Conservation (phyloP, 1,140 invertebrate genomes). For the Macrostomum lignano region DNA sequence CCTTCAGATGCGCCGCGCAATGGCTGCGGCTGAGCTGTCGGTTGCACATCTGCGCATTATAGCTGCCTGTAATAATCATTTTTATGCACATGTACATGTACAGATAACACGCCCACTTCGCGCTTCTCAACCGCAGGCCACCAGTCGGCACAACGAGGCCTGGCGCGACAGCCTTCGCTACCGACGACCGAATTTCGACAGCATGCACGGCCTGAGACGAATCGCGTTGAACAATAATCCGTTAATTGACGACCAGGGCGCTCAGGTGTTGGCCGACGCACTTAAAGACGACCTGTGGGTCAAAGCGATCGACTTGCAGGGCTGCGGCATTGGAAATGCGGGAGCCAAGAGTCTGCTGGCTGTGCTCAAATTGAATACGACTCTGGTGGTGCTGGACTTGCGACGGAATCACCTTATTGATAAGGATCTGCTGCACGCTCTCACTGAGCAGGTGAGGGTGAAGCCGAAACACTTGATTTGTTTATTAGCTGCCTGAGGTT, state of each 20-base stretch:
- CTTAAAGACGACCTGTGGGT: slow-evolving; percentile 35
- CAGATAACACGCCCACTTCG: no score
- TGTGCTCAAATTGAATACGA: slow-evolving; percentile 35
- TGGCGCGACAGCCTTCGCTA: slow-evolving; percentile 49
- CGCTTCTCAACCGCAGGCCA: slow-evolving; percentile 31
- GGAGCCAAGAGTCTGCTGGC: slow-evolving; percentile 34
- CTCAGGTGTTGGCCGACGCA: slow-evolving; percentile 31
- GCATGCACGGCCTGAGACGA: slow-evolving; percentile 42
- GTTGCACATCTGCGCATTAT: no score
- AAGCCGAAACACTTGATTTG: no score
- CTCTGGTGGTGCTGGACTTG: slow-evolving; percentile 37
- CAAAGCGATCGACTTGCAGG: slow-evolving; percentile 40
- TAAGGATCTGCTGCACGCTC: not conserved
- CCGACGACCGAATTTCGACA: slow-evolving; percentile 38
- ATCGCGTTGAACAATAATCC: slow-evolving; percentile 44
- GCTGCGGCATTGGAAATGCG: slow-evolving; percentile 38
- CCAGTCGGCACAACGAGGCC: slow-evolving; percentile 39
- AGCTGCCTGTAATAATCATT: no score
- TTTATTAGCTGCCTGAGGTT: no score
- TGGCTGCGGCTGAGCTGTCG: no score
- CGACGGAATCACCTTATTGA: slow-evolving; percentile 29
- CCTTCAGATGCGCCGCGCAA: no score
- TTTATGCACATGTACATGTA: no score
- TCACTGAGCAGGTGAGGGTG: slow-evolving; percentile 1
- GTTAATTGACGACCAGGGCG: slow-evolving; percentile 35